phyloP scores from a whole-genome alignment of 53 echinoderm and acorn worm species.

The Mesocentrotus franciscanus region DNA sequence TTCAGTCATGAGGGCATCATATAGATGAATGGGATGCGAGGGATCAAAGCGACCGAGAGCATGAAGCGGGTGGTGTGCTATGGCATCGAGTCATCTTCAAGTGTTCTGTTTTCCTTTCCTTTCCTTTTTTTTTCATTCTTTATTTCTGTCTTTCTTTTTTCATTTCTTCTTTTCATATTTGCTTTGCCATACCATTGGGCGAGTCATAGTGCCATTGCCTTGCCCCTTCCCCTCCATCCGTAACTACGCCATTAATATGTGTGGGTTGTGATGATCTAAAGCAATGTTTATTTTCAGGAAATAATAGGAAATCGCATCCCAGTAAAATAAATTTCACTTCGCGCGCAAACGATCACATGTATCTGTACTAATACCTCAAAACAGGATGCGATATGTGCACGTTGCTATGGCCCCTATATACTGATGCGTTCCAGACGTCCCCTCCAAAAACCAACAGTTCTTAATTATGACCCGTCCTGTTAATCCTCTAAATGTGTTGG shows the following conservation, averaged over 20 bases:
- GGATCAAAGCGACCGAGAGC: too few species aligned
- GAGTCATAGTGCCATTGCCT: too few species aligned
- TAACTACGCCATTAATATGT: background rate
- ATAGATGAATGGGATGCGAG: too few species aligned
- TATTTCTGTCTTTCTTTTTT: background rate
- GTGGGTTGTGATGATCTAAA: background rate
- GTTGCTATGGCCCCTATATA: background rate
- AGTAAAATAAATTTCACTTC: background rate
- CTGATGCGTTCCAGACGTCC: background rate
- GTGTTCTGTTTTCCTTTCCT: too few species aligned
- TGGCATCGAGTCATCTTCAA: too few species aligned
- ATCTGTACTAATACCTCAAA: background rate
- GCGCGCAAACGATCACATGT: slow-evolving; percentile 24
- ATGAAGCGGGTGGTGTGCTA: too few species aligned
- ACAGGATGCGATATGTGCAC: slow-evolving; percentile 6
- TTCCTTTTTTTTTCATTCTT: too few species aligned
- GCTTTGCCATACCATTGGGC: background rate
- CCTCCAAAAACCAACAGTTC: background rate
- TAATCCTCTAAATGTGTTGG: slow-evolving; percentile 26
- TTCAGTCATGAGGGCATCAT: too few species aligned
- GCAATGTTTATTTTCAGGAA: slow-evolving; percentile 24
- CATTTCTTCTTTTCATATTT: background rate
- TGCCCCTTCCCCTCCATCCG: background rate
- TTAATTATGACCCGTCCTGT: background rate
- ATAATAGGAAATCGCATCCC: background rate